These are phyloP conservation scores for Mionectes macconnelli DNA, from an alignment of 2,113 vertebrate species.

Conservation along the genomic window DNA sequence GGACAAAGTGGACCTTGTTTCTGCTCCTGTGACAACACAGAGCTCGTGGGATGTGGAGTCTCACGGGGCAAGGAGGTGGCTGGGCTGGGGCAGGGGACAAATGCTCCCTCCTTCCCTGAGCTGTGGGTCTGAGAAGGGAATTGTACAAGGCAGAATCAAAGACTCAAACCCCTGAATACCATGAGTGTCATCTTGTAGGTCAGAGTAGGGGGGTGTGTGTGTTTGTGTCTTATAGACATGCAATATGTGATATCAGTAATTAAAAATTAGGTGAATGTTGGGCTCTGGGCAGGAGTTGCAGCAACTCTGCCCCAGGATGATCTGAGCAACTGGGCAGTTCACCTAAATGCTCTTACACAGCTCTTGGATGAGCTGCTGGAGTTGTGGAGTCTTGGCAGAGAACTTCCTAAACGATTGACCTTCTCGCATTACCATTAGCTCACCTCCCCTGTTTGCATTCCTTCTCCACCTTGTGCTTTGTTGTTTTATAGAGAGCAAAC, in stretches of 20 bases:
- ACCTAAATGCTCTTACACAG: background rate
- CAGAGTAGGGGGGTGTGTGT: background rate
- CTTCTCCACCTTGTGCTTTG: background rate
- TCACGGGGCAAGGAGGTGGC: background rate
- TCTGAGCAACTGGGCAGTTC: background rate
- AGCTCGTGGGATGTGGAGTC: background rate
- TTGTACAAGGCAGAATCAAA: background rate
- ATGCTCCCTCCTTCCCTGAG: background rate
- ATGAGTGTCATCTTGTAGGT: background rate
- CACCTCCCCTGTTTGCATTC: background rate
- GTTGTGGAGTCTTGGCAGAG: background rate
- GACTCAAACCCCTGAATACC: background rate
- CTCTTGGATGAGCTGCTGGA: background rate
- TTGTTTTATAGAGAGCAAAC: constrained; percentile 26
- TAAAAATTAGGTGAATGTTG: background rate
- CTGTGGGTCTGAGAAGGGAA: background rate
- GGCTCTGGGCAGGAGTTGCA: background rate
- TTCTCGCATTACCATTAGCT: background rate
- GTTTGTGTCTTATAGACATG: rapidly evolving
- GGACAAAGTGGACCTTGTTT: background rate
- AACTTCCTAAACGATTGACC: background rate
- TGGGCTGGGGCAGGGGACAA: background rate
- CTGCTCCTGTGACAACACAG: background rate
- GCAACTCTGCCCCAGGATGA: background rate
- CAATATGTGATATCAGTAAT: background rate